Conservation (phyloP, 2,888 invertebrate genomes). For the Drosophila flavopinicola region DNA sequence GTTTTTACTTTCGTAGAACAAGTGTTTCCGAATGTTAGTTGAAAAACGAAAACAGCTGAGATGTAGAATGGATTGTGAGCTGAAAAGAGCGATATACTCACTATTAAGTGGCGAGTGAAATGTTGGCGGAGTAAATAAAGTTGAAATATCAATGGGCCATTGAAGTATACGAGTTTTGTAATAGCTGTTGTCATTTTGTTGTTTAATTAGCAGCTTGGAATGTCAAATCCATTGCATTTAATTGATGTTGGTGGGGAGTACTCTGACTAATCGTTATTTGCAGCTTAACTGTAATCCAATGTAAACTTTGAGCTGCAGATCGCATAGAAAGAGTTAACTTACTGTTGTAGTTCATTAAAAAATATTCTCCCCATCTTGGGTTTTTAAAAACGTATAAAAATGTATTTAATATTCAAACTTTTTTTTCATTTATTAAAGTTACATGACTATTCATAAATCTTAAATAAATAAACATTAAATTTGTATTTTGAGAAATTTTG, state of each 20-base stretch:
- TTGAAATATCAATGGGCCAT: neutral
- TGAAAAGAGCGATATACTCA: too few species aligned
- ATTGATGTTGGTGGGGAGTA: slow-evolving; percentile 20
- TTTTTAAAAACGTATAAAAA: too few species aligned
- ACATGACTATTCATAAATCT: too few species aligned
- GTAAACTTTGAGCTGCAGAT: neutral
- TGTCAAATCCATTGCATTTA: slow-evolving; percentile 45
- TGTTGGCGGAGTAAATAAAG: neutral
- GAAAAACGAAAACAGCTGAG: neutral
- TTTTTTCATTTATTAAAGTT: too few species aligned
- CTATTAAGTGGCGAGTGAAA: neutral
- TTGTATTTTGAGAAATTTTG: too few species aligned
- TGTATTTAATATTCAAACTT: too few species aligned
- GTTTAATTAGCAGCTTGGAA: slow-evolving; percentile 31
- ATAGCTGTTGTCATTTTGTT: slow-evolving; percentile 7
- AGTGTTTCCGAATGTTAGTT: too few species aligned
- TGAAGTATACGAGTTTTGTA: slow-evolving; percentile 5
- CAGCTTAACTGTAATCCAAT: neutral
- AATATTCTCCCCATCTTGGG: too few species aligned
- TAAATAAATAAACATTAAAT: too few species aligned
- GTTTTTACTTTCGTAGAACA: too few species aligned
- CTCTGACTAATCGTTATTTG: slow-evolving; percentile 8
- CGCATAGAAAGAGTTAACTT: neutral
- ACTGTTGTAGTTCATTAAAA: too few species aligned
- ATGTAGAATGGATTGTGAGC: too few species aligned